Evolutionary conservation across 2,888 invertebrate species (phyloP), one percentile per base, ranked within the genome.

Genomic region (Pseudococcus viburni): DNA sequence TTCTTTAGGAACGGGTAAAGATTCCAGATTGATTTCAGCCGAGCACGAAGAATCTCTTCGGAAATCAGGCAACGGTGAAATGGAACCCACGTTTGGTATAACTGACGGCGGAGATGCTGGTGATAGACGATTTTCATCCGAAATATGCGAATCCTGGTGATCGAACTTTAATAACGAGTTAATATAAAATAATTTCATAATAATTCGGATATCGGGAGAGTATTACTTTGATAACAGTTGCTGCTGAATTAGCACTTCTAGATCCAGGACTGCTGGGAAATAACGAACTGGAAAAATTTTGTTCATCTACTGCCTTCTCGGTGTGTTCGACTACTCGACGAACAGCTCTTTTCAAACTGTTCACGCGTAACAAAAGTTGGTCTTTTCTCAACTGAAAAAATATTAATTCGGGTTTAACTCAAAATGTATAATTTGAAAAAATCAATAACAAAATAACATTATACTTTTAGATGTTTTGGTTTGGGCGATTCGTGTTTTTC

Each of bases 281-380:
- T 42, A 84, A 83, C 4, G 64, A 19, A 33, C 19, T 77, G 19
- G 48, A 7, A n/a, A 22, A 88, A 59, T 89, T 90, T 68, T 90
- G 90, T 64, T 90, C 94, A 90, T 95, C 95, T 48, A 94, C 94
- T 90, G 93, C 94, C 91, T 93, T 94, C 91, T 96, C 96, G 0
- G 96, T 95, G 15, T 96, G 95, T 91, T 96, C 96, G 85, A 96
- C 95, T 68, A 97, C 94, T 91, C 94, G 95, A 89, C 95, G 93
- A 89, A 97, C 94, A 33, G 96, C 96, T 90, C 95, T 94, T 92
- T 96, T 96, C 89, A 97, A 93, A 92, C 96, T 96, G 91, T 96
- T 96, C 22, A 96, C 96, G 87, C 96, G 92, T 80, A 92, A 92
- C 92, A 93, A 93, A 85, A 94, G 91, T 64, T 93, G 92, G 89